Percentiles rank a stretch among this genome's conserved stretches.
Conservation (phyloP, 1,140 invertebrate genomes). For the Phymorhynchus buccinoides region DNA sequence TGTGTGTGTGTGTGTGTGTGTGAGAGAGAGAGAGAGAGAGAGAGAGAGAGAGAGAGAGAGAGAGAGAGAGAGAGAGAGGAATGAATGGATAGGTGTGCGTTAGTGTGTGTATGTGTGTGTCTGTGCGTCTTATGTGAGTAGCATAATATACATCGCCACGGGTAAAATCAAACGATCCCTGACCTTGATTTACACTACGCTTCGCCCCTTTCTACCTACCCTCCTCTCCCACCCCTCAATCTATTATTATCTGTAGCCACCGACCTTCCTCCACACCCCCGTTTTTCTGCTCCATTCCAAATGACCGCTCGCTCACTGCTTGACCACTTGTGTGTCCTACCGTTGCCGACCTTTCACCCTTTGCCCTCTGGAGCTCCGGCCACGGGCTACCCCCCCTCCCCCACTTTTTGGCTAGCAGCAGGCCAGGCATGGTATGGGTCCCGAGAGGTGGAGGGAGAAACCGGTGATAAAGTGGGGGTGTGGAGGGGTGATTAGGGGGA, state of each 20-base stretch:
- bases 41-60: neutral
- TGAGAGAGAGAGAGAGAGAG: neutral
- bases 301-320: neutral
- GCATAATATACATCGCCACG: too few species aligned
- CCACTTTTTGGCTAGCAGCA: neutral
- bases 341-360: conserved; percentile 11
- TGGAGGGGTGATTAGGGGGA: neutral
- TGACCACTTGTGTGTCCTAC: conserved; percentile 7
- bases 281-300: neutral
- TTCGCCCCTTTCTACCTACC: too few species aligned
- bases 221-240: too few species aligned
- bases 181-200: too few species aligned
- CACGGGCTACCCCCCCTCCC: neutral
- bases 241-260: too few species aligned
- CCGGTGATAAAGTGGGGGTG: neutral
- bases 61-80: too few species aligned
- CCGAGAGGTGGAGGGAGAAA: neutral
- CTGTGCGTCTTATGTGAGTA: too few species aligned
- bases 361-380: too few species aligned
- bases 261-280: neutral
- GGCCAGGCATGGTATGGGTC: neutral
- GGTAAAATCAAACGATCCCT: too few species aligned
- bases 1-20: conserved; percentile 10
- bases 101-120: too few species aligned
- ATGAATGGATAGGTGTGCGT: too few species aligned